Evolutionary conservation across 35 echinoderm and acorn worm genomes (phyloP), one percentile per base, ranked within the genome.

Genomic region (Patiria miniata): DNA sequence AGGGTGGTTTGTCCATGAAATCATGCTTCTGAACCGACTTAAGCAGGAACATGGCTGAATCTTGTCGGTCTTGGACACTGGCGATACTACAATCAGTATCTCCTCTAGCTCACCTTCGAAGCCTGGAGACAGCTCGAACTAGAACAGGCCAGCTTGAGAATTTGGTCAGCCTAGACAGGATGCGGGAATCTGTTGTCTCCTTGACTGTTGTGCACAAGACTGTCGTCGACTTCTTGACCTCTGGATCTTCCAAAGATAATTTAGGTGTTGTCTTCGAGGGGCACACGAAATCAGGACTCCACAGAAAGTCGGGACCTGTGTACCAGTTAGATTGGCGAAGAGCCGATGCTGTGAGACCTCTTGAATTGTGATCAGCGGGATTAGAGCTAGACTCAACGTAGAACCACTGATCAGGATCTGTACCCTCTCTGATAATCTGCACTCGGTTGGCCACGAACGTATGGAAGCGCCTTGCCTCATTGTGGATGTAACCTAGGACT

Each of bases 381-480:
- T 95, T 95, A 14, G 77, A 58, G 9, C 87, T 73, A 38, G 92
- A 84, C 2, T 58, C 40, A 15, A 94, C 50, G 57, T 91, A 95
- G 19, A 82, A 77, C 83, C 93, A 95, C 33, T 95, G 93, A 16
- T 82, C 78, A n/a, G 40, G 14, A 14, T 83, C 37, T 57, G 84
- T 77, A 36, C 40, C 34, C 1, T 88, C 85, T 81, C 93, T 79
- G 56, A 95, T 95, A 1, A 83, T n/a, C 42, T 91, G 88, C 30
- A 91, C 79, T 32, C 93, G 40, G 54, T 91, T 95, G 10, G 93
- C 61, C 36, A 95, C 93, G 65, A 86, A 95, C 57, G 84, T 82
- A 37, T 87, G 83, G 61, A 95, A 95, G 9, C 81, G 39, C 47
- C 56, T 51, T 2, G 83, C 84, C 28, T 94, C 93, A 68, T 94